Conservation (phyloP, 1,140 invertebrate species). For the Papilio machaon region DNA sequence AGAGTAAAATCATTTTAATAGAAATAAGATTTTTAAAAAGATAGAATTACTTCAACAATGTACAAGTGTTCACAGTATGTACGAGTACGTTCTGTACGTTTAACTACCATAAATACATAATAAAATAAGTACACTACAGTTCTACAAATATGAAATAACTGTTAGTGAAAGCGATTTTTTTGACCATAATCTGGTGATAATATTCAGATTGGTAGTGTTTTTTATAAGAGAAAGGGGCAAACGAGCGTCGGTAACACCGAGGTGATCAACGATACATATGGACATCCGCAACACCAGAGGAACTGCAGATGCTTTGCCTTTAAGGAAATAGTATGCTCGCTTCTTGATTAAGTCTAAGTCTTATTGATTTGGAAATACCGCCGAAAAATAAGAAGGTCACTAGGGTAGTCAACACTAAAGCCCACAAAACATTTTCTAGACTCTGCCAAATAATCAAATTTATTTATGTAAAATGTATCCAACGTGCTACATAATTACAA, state of each 20-base stretch:
- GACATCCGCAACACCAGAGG: too few species aligned
- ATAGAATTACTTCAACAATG: neutral
- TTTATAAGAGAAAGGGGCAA: neutral
- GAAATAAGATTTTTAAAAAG: neutral
- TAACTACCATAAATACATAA: too few species aligned
- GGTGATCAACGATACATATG: too few species aligned
- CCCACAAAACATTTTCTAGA: neutral
- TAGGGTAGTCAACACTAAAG: neutral
- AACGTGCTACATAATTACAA: constrained; percentile 19
- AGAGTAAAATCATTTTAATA: neutral
- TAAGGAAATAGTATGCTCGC: too few species aligned
- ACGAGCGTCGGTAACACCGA: too few species aligned
- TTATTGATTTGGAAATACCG: too few species aligned
- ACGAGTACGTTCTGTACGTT: too few species aligned
- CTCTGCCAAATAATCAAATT: neutral
- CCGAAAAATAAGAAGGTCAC: neutral
- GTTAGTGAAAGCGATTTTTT: neutral
- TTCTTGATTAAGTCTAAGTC: too few species aligned
- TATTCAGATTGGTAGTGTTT: neutral
- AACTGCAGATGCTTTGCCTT: too few species aligned
- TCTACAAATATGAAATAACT: too few species aligned
- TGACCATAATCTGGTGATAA: neutral
- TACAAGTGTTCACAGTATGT: neutral
- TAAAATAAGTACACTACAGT: too few species aligned
- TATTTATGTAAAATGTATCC: neutral